A percentile compares a stretch with the other conserved stretches of the same genome.
phyloP scores from a whole-genome alignment of 2,888 invertebrate species.

The Pammene aurita region DNA sequence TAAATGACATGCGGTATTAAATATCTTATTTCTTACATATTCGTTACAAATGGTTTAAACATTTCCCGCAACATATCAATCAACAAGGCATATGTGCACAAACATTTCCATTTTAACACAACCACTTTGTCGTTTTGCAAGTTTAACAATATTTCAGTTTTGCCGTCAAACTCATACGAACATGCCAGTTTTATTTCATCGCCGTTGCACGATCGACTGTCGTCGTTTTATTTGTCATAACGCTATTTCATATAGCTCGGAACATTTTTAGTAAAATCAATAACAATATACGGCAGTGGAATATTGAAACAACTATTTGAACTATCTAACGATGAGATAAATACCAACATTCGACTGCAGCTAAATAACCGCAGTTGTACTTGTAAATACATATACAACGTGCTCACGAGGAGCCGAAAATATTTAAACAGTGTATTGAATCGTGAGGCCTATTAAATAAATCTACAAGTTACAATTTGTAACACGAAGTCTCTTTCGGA shows the following conservation, averaged over 20 bases:
- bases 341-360: neutral
- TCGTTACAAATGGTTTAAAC: constrained; percentile 9
- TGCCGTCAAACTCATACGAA: constrained; percentile 55
- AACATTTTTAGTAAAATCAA: constrained; percentile 47
- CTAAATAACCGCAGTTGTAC: neutral
- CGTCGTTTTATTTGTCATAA: constrained; percentile 65
- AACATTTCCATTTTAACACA: constrained; percentile 45
- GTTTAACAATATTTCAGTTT: constrained; percentile 77
- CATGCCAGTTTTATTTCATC: constrained; percentile 65
- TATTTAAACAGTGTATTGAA: too few species aligned
- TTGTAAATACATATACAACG: too few species aligned
- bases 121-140: constrained; percentile 70
- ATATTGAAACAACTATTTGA: constrained; percentile 23
- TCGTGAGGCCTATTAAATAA: too few species aligned
- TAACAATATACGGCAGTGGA: constrained; percentile 32
- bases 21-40: neutral
- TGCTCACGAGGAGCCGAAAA: too few species aligned
- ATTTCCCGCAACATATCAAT: constrained; percentile 6
- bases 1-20: neutral
- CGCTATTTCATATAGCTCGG: constrained; percentile 52
- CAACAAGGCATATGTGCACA: constrained; percentile 16
- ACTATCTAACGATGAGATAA: neutral
- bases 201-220: constrained; percentile 62
- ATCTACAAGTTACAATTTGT: too few species aligned
- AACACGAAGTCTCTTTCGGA: too few species aligned